Base-by-base conservation (phyloP, 1,140 invertebrate species). In the Drosophila ohnishii region DNA sequence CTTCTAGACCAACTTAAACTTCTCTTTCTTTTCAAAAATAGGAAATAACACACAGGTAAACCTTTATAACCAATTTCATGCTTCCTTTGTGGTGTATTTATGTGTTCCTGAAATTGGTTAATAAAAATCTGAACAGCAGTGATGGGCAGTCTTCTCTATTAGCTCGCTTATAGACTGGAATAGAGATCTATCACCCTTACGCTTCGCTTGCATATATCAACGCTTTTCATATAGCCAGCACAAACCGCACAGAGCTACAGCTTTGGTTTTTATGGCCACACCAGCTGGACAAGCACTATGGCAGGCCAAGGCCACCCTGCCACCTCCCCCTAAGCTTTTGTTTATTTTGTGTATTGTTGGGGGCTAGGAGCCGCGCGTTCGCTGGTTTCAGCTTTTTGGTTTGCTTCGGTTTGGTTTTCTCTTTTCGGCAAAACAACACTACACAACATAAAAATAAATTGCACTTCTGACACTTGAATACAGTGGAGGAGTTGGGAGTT, bases 381-480 rank as follows among this genome's bases (percentile, higher is more conserved):
- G 64, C 72, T 70, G 71, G 61, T 60, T 64, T 34, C 48, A 66
- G 73, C 61, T 66, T 65, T 53, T 55, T 37, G 50, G 32, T 53
- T 16, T 40, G 39, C 45, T 45, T 34, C 42, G 34, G 32, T 53
- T 59, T 72, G 48, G 48, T 16, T 35, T 74, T 74, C 50, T 51
- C 65, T 85, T 86, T 86, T 67, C 19, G 61, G 62, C 65, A 61
- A 65, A 56, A 80, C 70, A 81, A 79, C 80, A 76, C 81, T 75
- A 86, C 75, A 87, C 80, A 87, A 87, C 84, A 87, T 87, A 87
- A 87, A 87, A 87, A 87, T 87, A 87, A 87, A 87, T 87, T 87
- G 84, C 84, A 88, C 84, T 87, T 87, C 84, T 87, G 84, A 88
- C 84, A 87, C 84, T 87, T 87, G 81, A 88, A 88, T 87, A 87